Evolutionary conservation across 2,888 invertebrate species (phyloP), one percentile per base, ranked within the genome.

Genomic region (Drosophila barbarae): DNA sequence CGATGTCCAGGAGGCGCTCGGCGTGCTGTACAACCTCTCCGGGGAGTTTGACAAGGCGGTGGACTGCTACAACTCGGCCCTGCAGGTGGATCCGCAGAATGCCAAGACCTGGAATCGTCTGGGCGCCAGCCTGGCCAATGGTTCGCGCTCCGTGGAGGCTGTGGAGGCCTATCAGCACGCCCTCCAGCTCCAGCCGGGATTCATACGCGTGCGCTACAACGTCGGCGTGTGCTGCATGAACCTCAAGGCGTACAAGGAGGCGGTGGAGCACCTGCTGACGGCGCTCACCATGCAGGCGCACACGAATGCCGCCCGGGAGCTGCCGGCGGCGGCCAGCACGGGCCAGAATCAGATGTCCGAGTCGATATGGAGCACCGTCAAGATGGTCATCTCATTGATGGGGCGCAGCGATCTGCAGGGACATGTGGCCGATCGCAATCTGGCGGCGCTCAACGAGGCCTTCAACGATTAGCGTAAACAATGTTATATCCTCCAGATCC

Each of bases 151-250:
- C 35, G 98, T 98, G 85, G 97, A 99, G 90, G 98, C 99, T 5
- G 96, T 99, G 8, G 95, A 96, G 73, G 98, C 99, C 0, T 99
- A 99, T 88, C 95, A 96, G 86, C 93, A 93, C 84, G 98, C 99
- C 36, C 91, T 99, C 52, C 93, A 95, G 86, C 90, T 98, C 51
- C 95, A 96, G 68, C 99, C 99, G 7, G 98, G 98, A 3, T 99
- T 97, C 89, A 97, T 99, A 71, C 92, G 99, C 64, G 98, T 98
- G 8, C 92, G 99, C 67, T 99, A 98, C 88, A 99, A 99, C 91
- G 94, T 99, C 63, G 99, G 98, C 28, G 98, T 99, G 57, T 97
- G 98, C 65, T 99, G 99, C 88, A 96, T 99, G 90, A 98, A 98
- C 90, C 92, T 99, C 46, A 94, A 95, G 77, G 97, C 97, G 44